Percentiles rank a stretch among this genome's conserved stretches.
phyloP scores from a whole-genome alignment of 2,113 vertebrate genomes.

The Cryptotis parvus region DNA sequence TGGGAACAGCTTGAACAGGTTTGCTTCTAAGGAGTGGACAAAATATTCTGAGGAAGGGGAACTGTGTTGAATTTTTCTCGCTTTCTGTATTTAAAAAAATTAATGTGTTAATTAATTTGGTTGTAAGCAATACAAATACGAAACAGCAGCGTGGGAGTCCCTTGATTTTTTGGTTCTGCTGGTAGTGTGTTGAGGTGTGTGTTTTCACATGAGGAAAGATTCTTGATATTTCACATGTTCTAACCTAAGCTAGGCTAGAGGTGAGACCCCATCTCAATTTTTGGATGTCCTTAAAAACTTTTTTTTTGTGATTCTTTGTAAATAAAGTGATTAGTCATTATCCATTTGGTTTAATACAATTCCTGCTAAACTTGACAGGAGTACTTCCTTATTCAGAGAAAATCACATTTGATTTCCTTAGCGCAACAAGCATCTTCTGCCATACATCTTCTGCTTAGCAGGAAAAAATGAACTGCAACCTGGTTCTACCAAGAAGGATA shows the following conservation, averaged over 20 bases:
- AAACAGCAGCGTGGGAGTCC: background rate
- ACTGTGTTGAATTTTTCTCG: slow-evolving; percentile 6
- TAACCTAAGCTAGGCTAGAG: background rate
- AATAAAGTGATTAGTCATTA: slow-evolving; percentile 55
- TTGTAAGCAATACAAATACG: slow-evolving; percentile 65
- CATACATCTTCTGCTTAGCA: slow-evolving; percentile 15
- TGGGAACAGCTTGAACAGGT: slow-evolving; percentile 65
- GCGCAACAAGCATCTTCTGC: slow-evolving; percentile 47
- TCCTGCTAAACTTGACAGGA: slow-evolving; percentile 52
- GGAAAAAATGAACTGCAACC: slow-evolving; percentile 22
- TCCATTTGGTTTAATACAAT: slow-evolving; percentile 58
- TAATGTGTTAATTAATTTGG: slow-evolving; percentile 55
- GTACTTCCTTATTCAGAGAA: slow-evolving; percentile 51
- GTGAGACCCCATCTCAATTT: background rate
- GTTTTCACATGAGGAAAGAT: slow-evolving; percentile 57
- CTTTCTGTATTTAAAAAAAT: slow-evolving; percentile 5
- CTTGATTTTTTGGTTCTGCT: slow-evolving; percentile 74
- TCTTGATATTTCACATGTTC: slow-evolving; percentile 28
- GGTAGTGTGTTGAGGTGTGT: slow-evolving; percentile 66
- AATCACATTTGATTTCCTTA: slow-evolving; percentile 66
- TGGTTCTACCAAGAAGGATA: slow-evolving; percentile 25
- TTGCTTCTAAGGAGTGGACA: slow-evolving; percentile 58
- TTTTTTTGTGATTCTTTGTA: slow-evolving; percentile 26
- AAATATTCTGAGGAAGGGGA: background rate
- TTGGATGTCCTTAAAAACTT: background rate